Base-by-base conservation (phyloP, 2,113 vertebrate species). In the Pelecanoides urinatrix region DNA sequence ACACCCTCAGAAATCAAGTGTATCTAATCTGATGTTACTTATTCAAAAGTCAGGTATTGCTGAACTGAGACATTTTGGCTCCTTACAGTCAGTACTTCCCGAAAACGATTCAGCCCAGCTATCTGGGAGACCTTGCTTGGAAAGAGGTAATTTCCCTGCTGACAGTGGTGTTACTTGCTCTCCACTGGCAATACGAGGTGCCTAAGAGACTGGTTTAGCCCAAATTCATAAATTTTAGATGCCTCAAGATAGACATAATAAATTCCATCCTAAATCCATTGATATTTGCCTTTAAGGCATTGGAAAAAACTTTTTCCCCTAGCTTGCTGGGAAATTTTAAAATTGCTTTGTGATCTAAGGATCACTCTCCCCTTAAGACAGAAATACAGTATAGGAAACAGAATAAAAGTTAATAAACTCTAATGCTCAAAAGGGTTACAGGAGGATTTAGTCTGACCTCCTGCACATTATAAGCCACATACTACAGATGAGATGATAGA, bases 171-270 rank as follows among this genome's bases (percentile, higher is more conserved):
- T 52, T 75, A 13, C 55, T 95, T 3, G 3, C n/a, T 89, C 40
- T 61, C n/a, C n/a, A 16, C 18, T 22, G 56, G 52, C 36, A 76
- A n/a, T 68, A 16, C 0, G 0, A 85, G 44, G 65, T 89, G 66
- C 34, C 70, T 85, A 68, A 45, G 30, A 61, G 84, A 68, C 49
- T 65, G 65, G 52, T 89, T 87, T 91, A 87, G 70, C 61, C 73
- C 61, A 91, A 70, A 92, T 79, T 89, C 84, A 93, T 84, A 87
- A 78, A 87, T 87, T 95, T 92, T 49, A 91, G 44, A 77, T 92
- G 74, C 70, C 44, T 91, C 65, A 65, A 87, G 25, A 61, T 0
- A 90, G 44, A 65, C 1, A 4, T 93, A 94, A 78, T 19, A 32
- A 85, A 91, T 94, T 92, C 94, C 73, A 91, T 74, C 61, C 68